Percentiles rank a stretch among this genome's conserved stretches.
Conservation (phyloP, 1,140 invertebrate genomes). For the Protaetia brevitarsis region DNA sequence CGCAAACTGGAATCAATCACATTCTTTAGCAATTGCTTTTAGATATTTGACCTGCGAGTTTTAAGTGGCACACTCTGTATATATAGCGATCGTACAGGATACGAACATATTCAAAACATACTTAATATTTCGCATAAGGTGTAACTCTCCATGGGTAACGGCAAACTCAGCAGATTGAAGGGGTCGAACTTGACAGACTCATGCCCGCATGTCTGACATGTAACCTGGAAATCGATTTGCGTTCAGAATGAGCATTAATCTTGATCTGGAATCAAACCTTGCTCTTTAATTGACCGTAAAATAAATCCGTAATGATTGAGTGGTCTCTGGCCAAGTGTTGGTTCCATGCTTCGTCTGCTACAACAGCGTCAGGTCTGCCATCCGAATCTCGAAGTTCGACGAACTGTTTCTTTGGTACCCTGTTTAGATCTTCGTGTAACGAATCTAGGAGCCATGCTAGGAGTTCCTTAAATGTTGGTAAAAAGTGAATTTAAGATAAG, state of each 20-base stretch:
- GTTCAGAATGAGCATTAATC: slow-evolving; percentile 13
- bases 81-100: no score
- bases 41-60: no score
- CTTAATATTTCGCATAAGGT: slow-evolving; percentile 71
- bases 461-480: slow-evolving; percentile 61
- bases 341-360: slow-evolving; percentile 79
- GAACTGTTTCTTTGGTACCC: slow-evolving; percentile 66
- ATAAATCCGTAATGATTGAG: slow-evolving; percentile 84
- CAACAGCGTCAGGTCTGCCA: slow-evolving; percentile 71
- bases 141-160: slow-evolving; percentile 77
- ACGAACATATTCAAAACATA: slow-evolving; percentile 46
- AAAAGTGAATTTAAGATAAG: not conserved
- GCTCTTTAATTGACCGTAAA: slow-evolving; percentile 88
- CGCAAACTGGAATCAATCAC: no score
- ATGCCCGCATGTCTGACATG: slow-evolving; percentile 73
- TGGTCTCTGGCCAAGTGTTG: slow-evolving; percentile 75
- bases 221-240: slow-evolving; percentile 55
- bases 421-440: slow-evolving; percentile 86
- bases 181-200: slow-evolving; percentile 85
- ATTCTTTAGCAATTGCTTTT: no score
- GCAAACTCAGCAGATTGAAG: slow-evolving; percentile 83
- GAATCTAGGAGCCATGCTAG: slow-evolving; percentile 85
- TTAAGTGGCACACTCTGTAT: no score
- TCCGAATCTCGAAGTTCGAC: slow-evolving; percentile 74
- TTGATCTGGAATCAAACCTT: no score